Conservation (phyloP, 2,888 invertebrate genomes). For the Pseudolycoriella hygida region DNA sequence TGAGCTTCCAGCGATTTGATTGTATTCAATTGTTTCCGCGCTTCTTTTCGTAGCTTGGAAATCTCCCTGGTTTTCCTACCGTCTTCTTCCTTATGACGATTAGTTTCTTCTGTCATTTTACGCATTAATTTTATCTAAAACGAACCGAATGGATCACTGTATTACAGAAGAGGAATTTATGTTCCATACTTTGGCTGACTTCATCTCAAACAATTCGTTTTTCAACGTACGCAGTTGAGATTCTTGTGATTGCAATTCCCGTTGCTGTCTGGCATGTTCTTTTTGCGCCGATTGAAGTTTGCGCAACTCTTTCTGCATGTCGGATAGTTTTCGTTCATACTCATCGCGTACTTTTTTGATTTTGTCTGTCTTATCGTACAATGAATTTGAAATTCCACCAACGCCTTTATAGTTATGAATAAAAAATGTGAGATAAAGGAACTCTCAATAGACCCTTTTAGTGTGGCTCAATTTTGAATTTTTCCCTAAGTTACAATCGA, state of each 20-base stretch:
- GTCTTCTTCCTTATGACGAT: constrained; percentile 70
- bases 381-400: neutral
- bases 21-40: constrained; percentile 69
- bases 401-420: too few relatives aligned
- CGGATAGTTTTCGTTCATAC: constrained; percentile 68
- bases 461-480: too few relatives aligned
- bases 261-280: constrained; percentile 71
- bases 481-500: too few relatives aligned
- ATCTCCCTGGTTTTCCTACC: constrained; percentile 65
- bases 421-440: too few relatives aligned
- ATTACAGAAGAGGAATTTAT: constrained; percentile 6
- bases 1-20: constrained; percentile 81
- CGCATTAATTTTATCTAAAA: constrained; percentile 62
- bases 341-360: constrained; percentile 70
- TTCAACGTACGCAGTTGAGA: constrained; percentile 52
- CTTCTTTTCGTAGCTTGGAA: constrained; percentile 78
- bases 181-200: constrained; percentile 67
- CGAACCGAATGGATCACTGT: constrained; percentile 10
- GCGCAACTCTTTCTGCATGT: constrained; percentile 73
- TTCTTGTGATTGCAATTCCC: constrained; percentile 57
- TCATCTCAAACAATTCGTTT: constrained; percentile 63
- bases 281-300: constrained; percentile 71
- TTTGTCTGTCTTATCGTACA: constrained; percentile 32
- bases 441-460: too few relatives aligned
- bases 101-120: constrained; percentile 83